Conservation (phyloP, 1,140 invertebrate species). For the Drosophila micromelanica region DNA sequence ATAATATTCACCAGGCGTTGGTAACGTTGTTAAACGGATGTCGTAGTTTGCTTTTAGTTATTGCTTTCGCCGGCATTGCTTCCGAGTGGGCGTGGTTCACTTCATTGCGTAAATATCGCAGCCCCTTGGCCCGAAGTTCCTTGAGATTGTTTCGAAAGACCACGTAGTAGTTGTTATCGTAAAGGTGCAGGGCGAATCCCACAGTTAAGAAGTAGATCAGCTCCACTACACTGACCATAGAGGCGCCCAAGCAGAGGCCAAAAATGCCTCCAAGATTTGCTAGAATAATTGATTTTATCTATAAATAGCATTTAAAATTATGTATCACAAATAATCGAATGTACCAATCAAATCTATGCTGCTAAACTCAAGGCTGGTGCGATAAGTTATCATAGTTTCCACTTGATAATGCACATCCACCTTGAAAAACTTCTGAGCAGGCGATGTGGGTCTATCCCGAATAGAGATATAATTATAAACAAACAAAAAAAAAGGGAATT, state of each 20-base stretch:
- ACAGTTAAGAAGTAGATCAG: slow-evolving; percentile 83
- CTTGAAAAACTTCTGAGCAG: slow-evolving; percentile 47
- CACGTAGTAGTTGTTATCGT: slow-evolving; percentile 64
- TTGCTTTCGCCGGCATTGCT: neutral
- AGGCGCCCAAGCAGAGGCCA: slow-evolving; percentile 83
- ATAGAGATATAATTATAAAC: neutral
- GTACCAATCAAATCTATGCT: slow-evolving; percentile 71
- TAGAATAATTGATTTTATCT: slow-evolving; percentile 12
- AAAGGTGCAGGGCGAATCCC: slow-evolving; percentile 65
- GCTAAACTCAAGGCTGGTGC: slow-evolving; percentile 71
- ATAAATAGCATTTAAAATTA: neutral
- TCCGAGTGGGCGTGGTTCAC: slow-evolving; percentile 34
- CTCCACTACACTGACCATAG: slow-evolving; percentile 82
- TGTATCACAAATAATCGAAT: neutral
- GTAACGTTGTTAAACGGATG: slow-evolving; percentile 52
- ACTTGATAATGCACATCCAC: slow-evolving; percentile 79
- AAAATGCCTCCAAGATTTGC: slow-evolving; percentile 83
- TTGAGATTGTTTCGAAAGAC: slow-evolving; percentile 33
- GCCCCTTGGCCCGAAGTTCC: slow-evolving; percentile 27
- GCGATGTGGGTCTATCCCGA: slow-evolving; percentile 16
- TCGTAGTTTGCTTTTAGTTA: slow-evolving; percentile 20
- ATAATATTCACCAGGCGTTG: slow-evolving; percentile 56
- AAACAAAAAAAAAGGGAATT: neutral
- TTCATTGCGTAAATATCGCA: slow-evolving; percentile 55
- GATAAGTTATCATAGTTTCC: slow-evolving; percentile 62